Evolutionary conservation across 1,140 invertebrate genomes (phyloP).

Genomic region (Ceratitis capitata): DNA sequence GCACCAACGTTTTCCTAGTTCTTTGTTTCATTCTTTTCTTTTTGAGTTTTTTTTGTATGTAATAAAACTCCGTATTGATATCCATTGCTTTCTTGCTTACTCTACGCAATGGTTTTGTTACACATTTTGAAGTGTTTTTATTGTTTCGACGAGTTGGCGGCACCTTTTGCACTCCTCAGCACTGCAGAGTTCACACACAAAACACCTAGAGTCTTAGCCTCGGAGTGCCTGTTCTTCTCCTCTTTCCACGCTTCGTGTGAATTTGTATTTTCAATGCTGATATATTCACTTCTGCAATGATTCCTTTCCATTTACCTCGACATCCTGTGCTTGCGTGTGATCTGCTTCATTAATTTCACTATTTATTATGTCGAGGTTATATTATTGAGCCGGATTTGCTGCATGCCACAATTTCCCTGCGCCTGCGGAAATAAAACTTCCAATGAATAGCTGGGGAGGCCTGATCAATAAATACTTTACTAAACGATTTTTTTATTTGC

Average conservation of each 20-base stretch:
- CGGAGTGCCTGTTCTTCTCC: neutral
- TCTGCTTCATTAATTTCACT: neutral
- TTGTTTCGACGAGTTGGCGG: conserved; percentile 18
- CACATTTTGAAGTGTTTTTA: conserved; percentile 51
- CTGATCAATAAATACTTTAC: conserved; percentile 2
- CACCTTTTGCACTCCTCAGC: neutral
- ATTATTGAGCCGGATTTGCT: neutral
- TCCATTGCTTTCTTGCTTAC: conserved; percentile 3
- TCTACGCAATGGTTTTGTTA: conserved; percentile 47
- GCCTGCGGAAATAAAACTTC: neutral
- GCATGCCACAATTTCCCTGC: neutral
- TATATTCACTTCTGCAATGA: neutral
- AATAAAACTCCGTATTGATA: neutral
- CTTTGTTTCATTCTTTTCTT: neutral
- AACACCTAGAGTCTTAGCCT: neutral
- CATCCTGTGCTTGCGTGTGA: conserved; percentile 6
- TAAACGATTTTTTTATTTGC: neutral
- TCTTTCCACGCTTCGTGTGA: neutral
- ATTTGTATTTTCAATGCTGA: neutral
- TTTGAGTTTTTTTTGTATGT: too few relatives aligned
- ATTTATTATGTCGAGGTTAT: neutral
- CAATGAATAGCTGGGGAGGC: neutral
- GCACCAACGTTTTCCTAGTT: conserved; percentile 25
- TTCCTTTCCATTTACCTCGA: too few relatives aligned
- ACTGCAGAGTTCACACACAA: neutral